Evolutionary conservation across 2,797 vertebrate genomes (phyloP).

Genomic region (Sebastes miniatus): DNA sequence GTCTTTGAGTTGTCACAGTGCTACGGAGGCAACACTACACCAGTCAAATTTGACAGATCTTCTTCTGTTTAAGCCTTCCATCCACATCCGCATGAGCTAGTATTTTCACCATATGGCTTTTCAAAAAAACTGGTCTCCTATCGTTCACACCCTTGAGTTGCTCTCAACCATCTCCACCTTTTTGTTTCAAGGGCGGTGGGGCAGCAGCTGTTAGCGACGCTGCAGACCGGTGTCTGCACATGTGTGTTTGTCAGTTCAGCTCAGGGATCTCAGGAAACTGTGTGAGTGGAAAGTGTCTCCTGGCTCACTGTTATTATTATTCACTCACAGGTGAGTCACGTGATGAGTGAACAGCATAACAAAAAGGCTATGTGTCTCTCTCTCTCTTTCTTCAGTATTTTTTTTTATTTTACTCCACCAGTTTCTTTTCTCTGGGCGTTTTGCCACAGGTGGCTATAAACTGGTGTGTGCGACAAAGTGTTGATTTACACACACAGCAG

Average conservation of each 20-base stretch:
- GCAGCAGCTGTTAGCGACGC: conserved; percentile 54
- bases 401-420: background rate
- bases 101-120: background rate
- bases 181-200: background rate
- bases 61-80: background rate
- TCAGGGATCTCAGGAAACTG: conserved; percentile 33
- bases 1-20: conserved; percentile 21
- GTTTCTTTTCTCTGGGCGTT: background rate
- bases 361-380: background rate
- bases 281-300: conserved; percentile 33
- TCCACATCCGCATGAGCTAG: background rate
- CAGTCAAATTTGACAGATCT: background rate
- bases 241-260: conserved; percentile 34
- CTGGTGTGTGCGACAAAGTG: conserved; percentile 41
- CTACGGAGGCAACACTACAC: background rate
- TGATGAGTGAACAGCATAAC: conserved; percentile 8
- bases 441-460: conserved; percentile 55
- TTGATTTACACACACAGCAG: conserved; percentile 67
- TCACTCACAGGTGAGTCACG: conserved; percentile 1
- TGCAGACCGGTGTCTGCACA: background rate
- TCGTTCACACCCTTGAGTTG: background rate
- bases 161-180: background rate
- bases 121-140: background rate
- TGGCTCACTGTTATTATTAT: conserved; percentile 28
- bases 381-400: background rate